Conservation (phyloP, 2,797 vertebrate genomes). For the Champsocephalus esox region DNA sequence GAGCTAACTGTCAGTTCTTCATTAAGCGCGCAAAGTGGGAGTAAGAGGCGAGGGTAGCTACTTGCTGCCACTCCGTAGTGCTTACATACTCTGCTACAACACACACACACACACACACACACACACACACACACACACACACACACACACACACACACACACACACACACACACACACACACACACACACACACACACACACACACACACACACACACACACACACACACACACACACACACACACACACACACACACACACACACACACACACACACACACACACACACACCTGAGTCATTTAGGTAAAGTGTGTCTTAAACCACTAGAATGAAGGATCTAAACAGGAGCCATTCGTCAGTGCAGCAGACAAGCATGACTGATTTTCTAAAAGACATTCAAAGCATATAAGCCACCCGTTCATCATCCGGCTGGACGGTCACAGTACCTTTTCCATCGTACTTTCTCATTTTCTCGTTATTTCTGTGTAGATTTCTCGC, state of each 20-base stretch:
- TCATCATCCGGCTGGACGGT: neutral
- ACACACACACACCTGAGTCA: neutral
- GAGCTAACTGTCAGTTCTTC: neutral
- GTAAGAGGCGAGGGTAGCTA: neutral
- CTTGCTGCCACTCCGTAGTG: neutral
- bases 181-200: too few relatives aligned
- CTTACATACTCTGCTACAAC: neutral
- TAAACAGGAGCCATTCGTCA: neutral
- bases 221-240: neutral
- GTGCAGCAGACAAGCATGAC: neutral
- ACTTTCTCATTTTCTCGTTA: constrained; percentile 46
- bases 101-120: neutral
- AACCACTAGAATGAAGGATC: neutral
- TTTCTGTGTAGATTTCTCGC: constrained; percentile 14
- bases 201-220: neutral
- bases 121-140: neutral
- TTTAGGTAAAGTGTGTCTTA: constrained; percentile 6
- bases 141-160: too few relatives aligned
- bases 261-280: neutral
- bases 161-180: too few relatives aligned
- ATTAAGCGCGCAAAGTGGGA: neutral
- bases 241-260: neutral
- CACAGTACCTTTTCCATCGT: constrained; percentile 55
- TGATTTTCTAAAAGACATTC: neutral
- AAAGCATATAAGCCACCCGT: neutral